Base-by-base conservation (phyloP, 2,888 invertebrate genomes). In the Pimpla rufipes region DNA sequence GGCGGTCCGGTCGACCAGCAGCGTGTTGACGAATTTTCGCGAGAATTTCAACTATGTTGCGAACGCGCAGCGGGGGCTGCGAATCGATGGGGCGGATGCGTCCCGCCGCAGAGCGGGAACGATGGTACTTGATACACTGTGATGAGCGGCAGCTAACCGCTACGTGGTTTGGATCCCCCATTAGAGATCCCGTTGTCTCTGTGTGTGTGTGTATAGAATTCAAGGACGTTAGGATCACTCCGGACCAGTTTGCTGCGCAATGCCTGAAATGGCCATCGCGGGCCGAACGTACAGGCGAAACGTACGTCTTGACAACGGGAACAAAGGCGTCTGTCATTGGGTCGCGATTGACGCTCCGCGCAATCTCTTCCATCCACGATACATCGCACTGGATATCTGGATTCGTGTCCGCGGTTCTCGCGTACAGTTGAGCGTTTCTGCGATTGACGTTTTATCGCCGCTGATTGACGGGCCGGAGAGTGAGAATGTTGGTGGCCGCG, bases 91-190 rank as follows among this genome's bases (percentile, higher is more conserved):
- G 8, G 4, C 18, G 16, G 37, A 37, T 37, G 62, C n/a, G 35
- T 40, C 37, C 13, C n/a, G 37, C 37, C 35, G 37, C 45, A 29
- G 47, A 50, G 52, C 18, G 55, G 55, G n/a, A 70, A 75, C 47
- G 77, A 67, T 29, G 67, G 64, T 75, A 55, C 70, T 75, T 66
- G 74, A 70, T 70, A 47, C 55, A 18, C 29, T 64, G 16, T 35
- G 59, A 82, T 74, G 67, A 79, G 59, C 42, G 23, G 23, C 42
- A 62, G 50, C 74, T 50, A 79, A 79, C 57, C 74, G 23, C 47
- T 78, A 23, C 40, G 59, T 73, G 75, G 50, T 66, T 16, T 40
- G 37, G 55, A 75, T 70, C 64, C 29, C 40, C 70, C 70, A 79
- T 79, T 82, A 74, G 62, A 74, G 37, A 64, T 66, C 42, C 66